Base-by-base conservation (phyloP, 2,888 invertebrate species). In the Pteria penguin region DNA sequence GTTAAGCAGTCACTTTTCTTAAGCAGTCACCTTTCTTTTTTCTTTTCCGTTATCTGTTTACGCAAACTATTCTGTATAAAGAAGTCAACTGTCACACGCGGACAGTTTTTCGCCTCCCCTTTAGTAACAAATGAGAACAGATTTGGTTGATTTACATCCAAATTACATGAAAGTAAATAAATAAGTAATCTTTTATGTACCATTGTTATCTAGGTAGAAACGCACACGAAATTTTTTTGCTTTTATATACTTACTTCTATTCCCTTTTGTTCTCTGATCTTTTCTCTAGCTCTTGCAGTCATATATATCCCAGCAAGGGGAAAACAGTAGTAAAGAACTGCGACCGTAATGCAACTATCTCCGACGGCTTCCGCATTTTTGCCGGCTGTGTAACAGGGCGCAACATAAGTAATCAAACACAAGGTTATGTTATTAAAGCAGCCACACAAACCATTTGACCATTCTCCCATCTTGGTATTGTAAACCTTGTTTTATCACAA, bases 301-400 rank as follows among this genome's bases (percentile, higher is more conserved):
- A 72, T 69, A n/a, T 36, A 81, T 45, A 76, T 75, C 22, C 80
- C 82, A 29, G 67, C 68, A n/a, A 72, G 54, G 24, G 78, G 66
- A 24, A 77, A 76, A 22, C 81, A 27, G 33, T 69, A 58, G 24
- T 80, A 80, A 1, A 84, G 73, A 54, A 75, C 75, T 26, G 83
- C 82, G 31, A 83, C 72, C 54, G 78, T 65, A 18, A 67, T 76
- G 70, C 85, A 84, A 24, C 82, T 82, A 29, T 84, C 85, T 3
- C 86, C 87, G 0, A 85, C 82, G 31, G 82, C 80, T 63, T 84
- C 85, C 18, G 87, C 85, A 29, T 80, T 86, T 65, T 84, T 84
- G 11, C 87, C 87, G 18, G 84, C 84, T 0, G 85, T 84, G 55
- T 81, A 74, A 69, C 87, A 87, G 1, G 87, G 87, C 3, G 80